phyloP scores from a whole-genome alignment of 2,888 invertebrate species.

The Neuroscelio doddi region DNA sequence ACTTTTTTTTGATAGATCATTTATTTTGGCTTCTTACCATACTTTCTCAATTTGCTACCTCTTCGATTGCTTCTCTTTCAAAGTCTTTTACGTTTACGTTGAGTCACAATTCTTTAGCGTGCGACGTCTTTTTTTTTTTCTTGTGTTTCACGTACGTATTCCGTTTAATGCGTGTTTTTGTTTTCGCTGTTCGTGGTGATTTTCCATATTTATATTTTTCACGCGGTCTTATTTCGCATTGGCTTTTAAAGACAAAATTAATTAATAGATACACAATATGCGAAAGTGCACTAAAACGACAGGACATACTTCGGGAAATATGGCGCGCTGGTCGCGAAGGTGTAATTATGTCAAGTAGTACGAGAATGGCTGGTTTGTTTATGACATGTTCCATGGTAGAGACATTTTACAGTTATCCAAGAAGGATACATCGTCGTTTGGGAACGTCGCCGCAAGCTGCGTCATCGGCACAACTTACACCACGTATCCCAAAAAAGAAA shows the following conservation, averaged over 20 bases:
- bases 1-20: slow-evolving; percentile 56
- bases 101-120: slow-evolving; percentile 25
- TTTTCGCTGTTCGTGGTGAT: slow-evolving; percentile 28
- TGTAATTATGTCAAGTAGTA: slow-evolving; percentile 42
- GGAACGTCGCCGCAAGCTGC: slow-evolving; percentile 71
- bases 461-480: slow-evolving; percentile 71
- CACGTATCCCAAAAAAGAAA: slow-evolving; percentile 51
- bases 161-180: slow-evolving; percentile 20
- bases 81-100: slow-evolving; percentile 39
- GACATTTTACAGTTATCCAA: slow-evolving; percentile 68
- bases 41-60: slow-evolving; percentile 41
- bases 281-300: slow-evolving; percentile 23
- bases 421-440: slow-evolving; percentile 69
- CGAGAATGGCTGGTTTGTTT: slow-evolving; percentile 58
- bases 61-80: slow-evolving; percentile 42
- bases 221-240: slow-evolving; percentile 26
- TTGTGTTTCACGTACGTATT: slow-evolving; percentile 25
- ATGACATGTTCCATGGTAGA: slow-evolving; percentile 56
- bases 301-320: too few species aligned
- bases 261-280: slow-evolving; percentile 11
- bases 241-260: slow-evolving; percentile 24
- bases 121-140: slow-evolving; percentile 30
- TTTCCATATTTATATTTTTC: slow-evolving; percentile 21
- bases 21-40: slow-evolving; percentile 57
- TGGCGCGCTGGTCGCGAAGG: too few species aligned